These are phyloP conservation scores for Galagoides demidoff DNA, from an alignment of 2,797 vertebrate species.

Conservation along the genomic window DNA sequence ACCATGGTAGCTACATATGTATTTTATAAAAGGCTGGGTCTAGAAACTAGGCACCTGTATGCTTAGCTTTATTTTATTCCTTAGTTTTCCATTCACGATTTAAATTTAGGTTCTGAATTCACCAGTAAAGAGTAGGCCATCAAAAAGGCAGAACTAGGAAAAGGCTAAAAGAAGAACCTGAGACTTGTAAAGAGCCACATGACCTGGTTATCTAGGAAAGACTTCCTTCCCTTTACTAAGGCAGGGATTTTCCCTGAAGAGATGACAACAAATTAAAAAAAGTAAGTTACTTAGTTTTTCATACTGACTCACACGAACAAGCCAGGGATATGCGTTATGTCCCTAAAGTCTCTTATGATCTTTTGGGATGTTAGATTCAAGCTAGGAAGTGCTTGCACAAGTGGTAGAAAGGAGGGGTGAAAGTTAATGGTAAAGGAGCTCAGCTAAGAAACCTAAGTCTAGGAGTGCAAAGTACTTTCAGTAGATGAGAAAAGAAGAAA, in stretches of 20 bases:
- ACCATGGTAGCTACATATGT: background rate
- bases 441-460: background rate
- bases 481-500: background rate
- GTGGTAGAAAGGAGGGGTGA: background rate
- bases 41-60: background rate
- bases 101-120: conserved; percentile 5
- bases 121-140: background rate
- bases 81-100: conserved; percentile 24
- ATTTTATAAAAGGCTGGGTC: conserved; percentile 16
- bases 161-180: background rate
- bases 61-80: background rate
- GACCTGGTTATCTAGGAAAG: background rate
- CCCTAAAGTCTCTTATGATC: background rate
- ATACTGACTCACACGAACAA: background rate
- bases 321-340: background rate
- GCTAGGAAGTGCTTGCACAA: background rate
- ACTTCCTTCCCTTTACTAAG: background rate
- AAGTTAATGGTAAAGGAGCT: background rate
- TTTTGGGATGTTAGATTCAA: background rate
- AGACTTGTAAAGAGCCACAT: background rate
- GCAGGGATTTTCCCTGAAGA: background rate
- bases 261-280: background rate
- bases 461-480: background rate
- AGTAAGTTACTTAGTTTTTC: background rate
- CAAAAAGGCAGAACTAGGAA: background rate